phyloP scores from a whole-genome alignment of 2,888 invertebrate genomes.

The Uropetala carovei region DNA sequence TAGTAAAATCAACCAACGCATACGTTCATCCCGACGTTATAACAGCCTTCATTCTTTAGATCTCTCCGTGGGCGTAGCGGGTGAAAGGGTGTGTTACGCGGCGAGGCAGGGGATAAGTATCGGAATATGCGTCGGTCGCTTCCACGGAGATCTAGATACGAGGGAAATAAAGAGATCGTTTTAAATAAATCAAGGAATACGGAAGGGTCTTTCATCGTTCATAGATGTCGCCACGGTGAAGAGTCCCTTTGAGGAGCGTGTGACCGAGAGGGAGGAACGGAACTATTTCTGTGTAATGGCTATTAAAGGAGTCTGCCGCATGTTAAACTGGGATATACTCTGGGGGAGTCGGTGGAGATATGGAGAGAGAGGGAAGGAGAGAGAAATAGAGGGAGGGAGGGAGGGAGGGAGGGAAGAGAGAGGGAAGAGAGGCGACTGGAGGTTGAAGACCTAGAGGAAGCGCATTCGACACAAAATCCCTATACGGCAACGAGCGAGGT shows the following conservation, averaged over 20 bases:
- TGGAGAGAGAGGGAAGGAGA: background rate
- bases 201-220: background rate
- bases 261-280: constrained; percentile 16
- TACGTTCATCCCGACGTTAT: background rate
- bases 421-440: too few species aligned
- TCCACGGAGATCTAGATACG: background rate
- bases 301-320: constrained; percentile 49
- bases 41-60: background rate
- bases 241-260: background rate
- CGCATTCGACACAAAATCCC: background rate
- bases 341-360: constrained; percentile 24
- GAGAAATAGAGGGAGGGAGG: too few species aligned
- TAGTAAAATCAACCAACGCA: background rate
- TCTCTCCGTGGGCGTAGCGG: background rate
- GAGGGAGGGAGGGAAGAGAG: too few species aligned
- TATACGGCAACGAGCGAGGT: constrained; percentile 11
- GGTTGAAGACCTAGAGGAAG: background rate
- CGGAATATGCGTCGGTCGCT: background rate
- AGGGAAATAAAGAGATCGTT: background rate
- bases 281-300: constrained; percentile 59
- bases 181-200: background rate
- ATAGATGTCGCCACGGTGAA: constrained; percentile 20
- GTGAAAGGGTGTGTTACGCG: background rate
- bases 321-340: constrained; percentile 52
- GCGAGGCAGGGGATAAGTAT: background rate